phyloP scores from a whole-genome alignment of 2,888 invertebrate species.

The Drosophila glabriapex region DNA sequence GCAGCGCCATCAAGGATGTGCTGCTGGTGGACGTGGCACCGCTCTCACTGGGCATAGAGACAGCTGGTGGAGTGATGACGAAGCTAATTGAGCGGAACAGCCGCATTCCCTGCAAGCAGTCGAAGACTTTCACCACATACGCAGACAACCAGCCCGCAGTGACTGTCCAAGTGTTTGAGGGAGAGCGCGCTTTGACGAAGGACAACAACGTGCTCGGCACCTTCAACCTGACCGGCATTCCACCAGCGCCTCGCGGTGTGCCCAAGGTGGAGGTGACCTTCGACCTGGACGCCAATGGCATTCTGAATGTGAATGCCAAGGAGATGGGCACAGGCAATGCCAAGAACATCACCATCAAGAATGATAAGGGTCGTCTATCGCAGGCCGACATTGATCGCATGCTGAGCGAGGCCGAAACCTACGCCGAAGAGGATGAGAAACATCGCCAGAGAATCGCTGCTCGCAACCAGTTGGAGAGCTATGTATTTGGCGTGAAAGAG shows the following conservation, averaged over 20 bases:
- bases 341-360: constrained; percentile 92
- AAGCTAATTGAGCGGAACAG: constrained; percentile 91
- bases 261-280: constrained; percentile 95
- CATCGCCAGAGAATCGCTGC: constrained; percentile 89
- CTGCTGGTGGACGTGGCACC: constrained; percentile 89
- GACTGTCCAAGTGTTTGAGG: constrained; percentile 91
- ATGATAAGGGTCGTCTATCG: constrained; percentile 92
- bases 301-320: constrained; percentile 94
- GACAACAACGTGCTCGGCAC: constrained; percentile 97
- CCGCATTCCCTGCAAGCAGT: constrained; percentile 91
- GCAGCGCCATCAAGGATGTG: constrained; percentile 91
- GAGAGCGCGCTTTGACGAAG: constrained; percentile 95
- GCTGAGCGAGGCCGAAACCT: constrained; percentile 91
- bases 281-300: constrained; percentile 96
- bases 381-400: constrained; percentile 93
- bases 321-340: constrained; percentile 89
- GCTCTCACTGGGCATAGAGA: constrained; percentile 91
- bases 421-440: constrained; percentile 90
- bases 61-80: constrained; percentile 93
- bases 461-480: constrained; percentile 90
- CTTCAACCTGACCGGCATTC: constrained; percentile 97
- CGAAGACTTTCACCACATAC: constrained; percentile 92
- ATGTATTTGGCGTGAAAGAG: constrained; percentile 89
- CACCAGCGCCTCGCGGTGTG: constrained; percentile 96
- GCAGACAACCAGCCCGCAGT: constrained; percentile 93